Conservation (phyloP, 1,140 invertebrate species). For the Drosophila parvula region DNA sequence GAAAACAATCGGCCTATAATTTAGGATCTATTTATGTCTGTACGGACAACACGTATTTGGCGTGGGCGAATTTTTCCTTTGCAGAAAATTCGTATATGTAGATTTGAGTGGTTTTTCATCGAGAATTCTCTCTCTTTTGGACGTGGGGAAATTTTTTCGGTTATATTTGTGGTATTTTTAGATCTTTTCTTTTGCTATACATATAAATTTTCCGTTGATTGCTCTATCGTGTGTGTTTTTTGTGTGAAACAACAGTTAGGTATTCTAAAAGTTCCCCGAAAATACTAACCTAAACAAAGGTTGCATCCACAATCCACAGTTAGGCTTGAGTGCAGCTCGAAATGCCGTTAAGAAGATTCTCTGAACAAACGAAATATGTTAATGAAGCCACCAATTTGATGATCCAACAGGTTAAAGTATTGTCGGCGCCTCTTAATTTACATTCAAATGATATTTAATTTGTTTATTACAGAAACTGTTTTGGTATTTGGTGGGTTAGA, state of each 20-base stretch:
- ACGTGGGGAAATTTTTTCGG: conserved; percentile 10
- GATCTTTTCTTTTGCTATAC: conserved; percentile 15
- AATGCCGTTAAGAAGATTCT: conserved; percentile 52
- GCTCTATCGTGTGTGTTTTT: background rate
- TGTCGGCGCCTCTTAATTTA: conserved; percentile 29
- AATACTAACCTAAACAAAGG: background rate
- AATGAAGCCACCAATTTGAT: conserved; percentile 43
- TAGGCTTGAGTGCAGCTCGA: conserved; percentile 28
- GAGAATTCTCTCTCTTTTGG: conserved; percentile 21
- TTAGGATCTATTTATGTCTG: conserved; percentile 55
- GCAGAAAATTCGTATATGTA: conserved; percentile 56
- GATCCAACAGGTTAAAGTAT: conserved; percentile 38
- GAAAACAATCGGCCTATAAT: conserved; percentile 37
- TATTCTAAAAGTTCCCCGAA: conserved; percentile 9
- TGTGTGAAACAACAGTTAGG: conserved; percentile 26
- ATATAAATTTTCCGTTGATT: conserved; percentile 47
- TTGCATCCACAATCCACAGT: conserved; percentile 43
- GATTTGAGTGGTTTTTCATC: conserved; percentile 48
- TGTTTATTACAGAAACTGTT: conserved; percentile 29
- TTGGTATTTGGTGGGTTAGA: conserved; percentile 41
- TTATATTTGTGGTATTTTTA: conserved; percentile 34
- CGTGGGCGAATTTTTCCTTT: conserved; percentile 67
- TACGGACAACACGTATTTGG: conserved; percentile 31
- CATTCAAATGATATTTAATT: conserved; percentile 50
- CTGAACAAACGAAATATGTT: conserved; percentile 27